These are phyloP conservation scores for Tetranychus piercei DNA, from an alignment of 2,888 invertebrate genomes.

Conservation along the genomic window DNA sequence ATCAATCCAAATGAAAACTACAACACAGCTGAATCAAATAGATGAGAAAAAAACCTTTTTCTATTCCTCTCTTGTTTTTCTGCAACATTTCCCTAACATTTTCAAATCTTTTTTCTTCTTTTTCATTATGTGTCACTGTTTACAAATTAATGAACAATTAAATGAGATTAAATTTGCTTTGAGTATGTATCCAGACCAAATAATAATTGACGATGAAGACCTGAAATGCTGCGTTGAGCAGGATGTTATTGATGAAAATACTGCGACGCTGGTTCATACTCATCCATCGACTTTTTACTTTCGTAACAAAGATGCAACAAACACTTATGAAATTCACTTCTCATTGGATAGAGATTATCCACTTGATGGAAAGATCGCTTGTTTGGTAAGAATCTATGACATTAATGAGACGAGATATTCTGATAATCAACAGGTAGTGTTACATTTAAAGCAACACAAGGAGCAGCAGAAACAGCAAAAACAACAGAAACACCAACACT, in stretches of 20 bases:
- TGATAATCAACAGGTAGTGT: too few species aligned
- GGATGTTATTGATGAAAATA: constrained; percentile 4
- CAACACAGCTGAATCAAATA: background rate
- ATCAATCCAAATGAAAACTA: background rate
- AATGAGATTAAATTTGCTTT: background rate
- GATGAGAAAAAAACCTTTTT: background rate
- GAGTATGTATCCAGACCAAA: constrained; percentile 20
- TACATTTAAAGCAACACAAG: too few species aligned
- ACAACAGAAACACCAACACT: background rate
- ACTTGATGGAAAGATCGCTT: background rate
- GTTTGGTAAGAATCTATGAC: too few species aligned
- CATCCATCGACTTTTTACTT: constrained; percentile 3
- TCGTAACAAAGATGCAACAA: background rate
- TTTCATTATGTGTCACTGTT: background rate
- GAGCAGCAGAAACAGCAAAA: background rate
- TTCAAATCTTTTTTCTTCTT: background rate
- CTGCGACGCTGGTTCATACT: background rate
- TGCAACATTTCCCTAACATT: background rate
- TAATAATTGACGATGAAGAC: constrained; percentile 7
- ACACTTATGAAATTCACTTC: constrained; percentile 9
- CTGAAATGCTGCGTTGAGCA: background rate
- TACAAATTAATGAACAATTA: background rate
- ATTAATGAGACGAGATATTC: too few species aligned
- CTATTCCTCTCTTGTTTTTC: background rate
- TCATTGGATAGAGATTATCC: constrained; percentile 2